A percentile compares a stretch with the other conserved stretches of the same genome.
Evolutionary conservation across 2,113 vertebrate genomes (phyloP).

Genomic region (Ctenodactylus gundi): DNA sequence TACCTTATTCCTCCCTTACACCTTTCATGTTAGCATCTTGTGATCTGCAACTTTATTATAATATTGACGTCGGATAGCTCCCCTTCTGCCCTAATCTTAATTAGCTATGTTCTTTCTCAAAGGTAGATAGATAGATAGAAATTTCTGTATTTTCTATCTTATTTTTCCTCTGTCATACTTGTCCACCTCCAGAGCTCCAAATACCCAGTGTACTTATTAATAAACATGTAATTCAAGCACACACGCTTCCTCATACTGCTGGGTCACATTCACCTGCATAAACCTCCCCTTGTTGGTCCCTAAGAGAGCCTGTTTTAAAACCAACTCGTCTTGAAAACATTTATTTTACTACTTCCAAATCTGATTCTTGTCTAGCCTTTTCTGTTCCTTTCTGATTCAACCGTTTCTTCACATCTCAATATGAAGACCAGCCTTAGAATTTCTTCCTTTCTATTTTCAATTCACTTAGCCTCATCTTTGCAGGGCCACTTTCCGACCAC

Average conservation of each 20-base stretch:
- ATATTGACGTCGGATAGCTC: not conserved
- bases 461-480: not conserved
- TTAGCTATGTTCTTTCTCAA: not conserved
- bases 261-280: not conserved
- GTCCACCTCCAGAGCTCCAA: not conserved
- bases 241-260: not conserved
- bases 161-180: not conserved
- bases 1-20: not conserved
- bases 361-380: not conserved
- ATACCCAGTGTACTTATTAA: not conserved
- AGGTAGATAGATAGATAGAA: too few relatives aligned
- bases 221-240: not conserved
- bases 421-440: not conserved
- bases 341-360: not conserved
- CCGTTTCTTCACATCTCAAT: not conserved
- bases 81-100: not conserved
- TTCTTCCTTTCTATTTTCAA: not conserved
- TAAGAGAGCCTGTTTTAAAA: not conserved
- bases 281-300: not conserved
- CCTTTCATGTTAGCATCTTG: not conserved
- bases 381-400: not conserved
- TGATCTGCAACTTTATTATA: not conserved
- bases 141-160: not conserved
- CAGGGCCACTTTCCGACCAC: not conserved
- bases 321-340: not conserved